These are phyloP conservation scores for Chloroclystis v-ata DNA, from an alignment of 2,888 invertebrate genomes.

Conservation along the genomic window DNA sequence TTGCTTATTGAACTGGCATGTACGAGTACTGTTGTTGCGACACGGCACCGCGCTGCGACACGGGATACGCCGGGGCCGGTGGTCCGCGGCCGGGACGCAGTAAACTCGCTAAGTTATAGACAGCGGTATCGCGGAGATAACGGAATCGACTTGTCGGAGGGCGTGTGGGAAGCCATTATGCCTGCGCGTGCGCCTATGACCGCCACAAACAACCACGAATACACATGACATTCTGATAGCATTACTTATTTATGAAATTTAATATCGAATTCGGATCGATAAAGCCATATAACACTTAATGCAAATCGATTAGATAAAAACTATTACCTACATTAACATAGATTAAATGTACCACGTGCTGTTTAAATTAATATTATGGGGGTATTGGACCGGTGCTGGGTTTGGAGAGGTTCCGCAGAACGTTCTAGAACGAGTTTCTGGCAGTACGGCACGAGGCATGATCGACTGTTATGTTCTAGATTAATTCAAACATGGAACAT, in stretches of 20 bases:
- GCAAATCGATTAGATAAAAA: neutral
- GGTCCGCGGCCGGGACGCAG: no score
- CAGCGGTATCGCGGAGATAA: constrained; percentile 27
- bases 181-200: neutral
- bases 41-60: constrained; percentile 4
- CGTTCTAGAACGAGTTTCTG: no score
- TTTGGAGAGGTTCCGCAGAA: no score
- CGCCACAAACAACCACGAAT: neutral
- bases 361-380: no score
- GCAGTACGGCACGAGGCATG: no score
- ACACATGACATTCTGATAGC: neutral
- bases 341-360: no score
- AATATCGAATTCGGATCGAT: neutral
- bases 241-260: neutral
- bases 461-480: no score
- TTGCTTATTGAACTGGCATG: no score
- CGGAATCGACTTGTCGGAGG: constrained; percentile 18
- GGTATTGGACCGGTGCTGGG: no score
- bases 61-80: constrained; percentile 9
- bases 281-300: no score
- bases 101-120: constrained; percentile 30
- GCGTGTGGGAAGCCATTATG: constrained; percentile 10
- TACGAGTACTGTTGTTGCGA: constrained; percentile 7
- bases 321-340: neutral
- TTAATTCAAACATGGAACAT: no score